These are phyloP conservation scores for Umimayanthus kanabou DNA, from an alignment of 92 coral and sea anemone genomes.

Conservation along the genomic window DNA sequence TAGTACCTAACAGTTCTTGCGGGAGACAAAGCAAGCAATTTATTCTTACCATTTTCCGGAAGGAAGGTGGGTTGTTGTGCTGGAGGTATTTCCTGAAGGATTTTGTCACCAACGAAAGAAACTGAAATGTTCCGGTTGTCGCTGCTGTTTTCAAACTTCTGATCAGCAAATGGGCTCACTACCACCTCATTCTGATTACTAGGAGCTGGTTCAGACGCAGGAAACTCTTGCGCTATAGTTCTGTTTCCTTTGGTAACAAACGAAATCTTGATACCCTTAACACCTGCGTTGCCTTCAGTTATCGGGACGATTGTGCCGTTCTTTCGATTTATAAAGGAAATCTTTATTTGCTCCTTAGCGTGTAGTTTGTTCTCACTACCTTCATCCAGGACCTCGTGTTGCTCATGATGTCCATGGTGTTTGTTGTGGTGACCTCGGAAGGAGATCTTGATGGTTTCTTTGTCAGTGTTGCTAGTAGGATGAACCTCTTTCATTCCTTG, in stretches of 20 bases:
- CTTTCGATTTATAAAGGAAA: conserved; percentile 70
- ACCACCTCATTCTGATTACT: conserved; percentile 49
- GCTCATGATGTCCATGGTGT: conserved; percentile 38
- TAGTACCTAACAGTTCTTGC: too few species aligned
- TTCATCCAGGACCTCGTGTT: conserved; percentile 51
- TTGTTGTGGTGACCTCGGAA: conserved; percentile 66
- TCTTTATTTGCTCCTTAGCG: conserved; percentile 64
- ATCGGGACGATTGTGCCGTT: conserved; percentile 45
- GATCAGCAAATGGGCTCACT: conserved; percentile 30
- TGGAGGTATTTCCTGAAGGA: conserved; percentile 23
- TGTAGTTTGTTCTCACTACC: conserved; percentile 34
- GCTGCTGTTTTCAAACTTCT: background rate
- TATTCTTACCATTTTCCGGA: conserved; percentile 24
- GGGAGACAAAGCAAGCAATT: background rate
- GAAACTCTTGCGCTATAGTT: conserved; percentile 47
- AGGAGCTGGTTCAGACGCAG: conserved; percentile 13
- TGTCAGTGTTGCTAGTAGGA: conserved; percentile 33
- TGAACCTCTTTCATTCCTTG: conserved; percentile 52
- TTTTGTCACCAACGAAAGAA: conserved; percentile 47
- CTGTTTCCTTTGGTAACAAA: conserved; percentile 50
- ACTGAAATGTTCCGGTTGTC: conserved; percentile 44
- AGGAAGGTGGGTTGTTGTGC: conserved; percentile 35
- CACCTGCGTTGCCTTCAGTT: conserved; percentile 30
- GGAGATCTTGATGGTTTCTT: conserved; percentile 75
- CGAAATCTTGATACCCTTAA: conserved; percentile 51